These are phyloP conservation scores for Agrochola lychnidis DNA, from an alignment of 2,888 invertebrate species.

Conservation along the genomic window DNA sequence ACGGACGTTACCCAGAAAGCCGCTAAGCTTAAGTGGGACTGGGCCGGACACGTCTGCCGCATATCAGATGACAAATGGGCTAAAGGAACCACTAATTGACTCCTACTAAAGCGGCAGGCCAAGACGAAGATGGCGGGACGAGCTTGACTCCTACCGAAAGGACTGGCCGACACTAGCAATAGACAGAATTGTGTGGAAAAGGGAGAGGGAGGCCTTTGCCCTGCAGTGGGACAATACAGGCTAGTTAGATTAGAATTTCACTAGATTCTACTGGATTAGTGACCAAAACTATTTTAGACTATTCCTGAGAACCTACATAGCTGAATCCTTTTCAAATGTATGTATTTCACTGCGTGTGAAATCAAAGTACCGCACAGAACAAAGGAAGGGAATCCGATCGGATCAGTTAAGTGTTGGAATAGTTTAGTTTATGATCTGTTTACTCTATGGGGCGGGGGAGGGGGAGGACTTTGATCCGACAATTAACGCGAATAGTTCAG, in stretches of 20 bases:
- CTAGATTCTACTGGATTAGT: background rate
- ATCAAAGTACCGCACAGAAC: background rate
- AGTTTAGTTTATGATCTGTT: constrained; percentile 26
- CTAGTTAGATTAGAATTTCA: background rate
- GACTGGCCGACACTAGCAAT: too few species aligned
- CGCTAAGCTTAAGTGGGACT: too few species aligned
- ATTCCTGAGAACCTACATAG: background rate
- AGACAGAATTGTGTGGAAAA: too few species aligned
- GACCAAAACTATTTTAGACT: background rate
- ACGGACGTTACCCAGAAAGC: too few species aligned
- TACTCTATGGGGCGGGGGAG: background rate
- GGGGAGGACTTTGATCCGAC: background rate
- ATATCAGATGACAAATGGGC: too few species aligned
- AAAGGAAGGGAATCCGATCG: background rate
- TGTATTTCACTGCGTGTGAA: background rate
- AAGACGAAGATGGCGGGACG: too few species aligned
- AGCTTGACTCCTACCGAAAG: too few species aligned
- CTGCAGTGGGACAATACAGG: too few species aligned
- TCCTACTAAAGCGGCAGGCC: too few species aligned
- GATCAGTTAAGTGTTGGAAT: background rate
- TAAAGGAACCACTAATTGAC: too few species aligned
- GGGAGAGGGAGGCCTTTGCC: too few species aligned
- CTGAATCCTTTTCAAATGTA: background rate
- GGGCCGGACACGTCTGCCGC: too few species aligned
- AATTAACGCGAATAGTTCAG: constrained; percentile 2